These are phyloP conservation scores for Gandaritis pyraliata DNA, from an alignment of 2,888 invertebrate species.

Conservation along the genomic window DNA sequence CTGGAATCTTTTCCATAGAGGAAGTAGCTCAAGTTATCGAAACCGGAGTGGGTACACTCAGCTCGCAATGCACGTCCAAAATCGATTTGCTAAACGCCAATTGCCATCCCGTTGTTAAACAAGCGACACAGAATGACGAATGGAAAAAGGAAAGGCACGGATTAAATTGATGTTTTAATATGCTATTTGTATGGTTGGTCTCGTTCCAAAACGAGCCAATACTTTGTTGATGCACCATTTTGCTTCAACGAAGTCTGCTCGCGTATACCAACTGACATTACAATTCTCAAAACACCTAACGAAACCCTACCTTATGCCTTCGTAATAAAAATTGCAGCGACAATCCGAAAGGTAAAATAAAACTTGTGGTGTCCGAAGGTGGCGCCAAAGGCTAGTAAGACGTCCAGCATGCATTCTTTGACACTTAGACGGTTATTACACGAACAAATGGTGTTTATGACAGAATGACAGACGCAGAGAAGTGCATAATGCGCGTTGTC, in stretches of 20 bases:
- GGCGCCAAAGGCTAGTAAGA: conserved; percentile 67
- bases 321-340: conserved; percentile 26
- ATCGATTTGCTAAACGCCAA: conserved; percentile 72
- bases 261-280: conserved; percentile 55
- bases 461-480: conserved; percentile 45
- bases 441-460: conserved; percentile 53
- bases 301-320: conserved; percentile 30
- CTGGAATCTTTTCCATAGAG: conserved; percentile 11
- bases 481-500: conserved; percentile 33
- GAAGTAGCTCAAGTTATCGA: conserved; percentile 13
- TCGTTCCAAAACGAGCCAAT: conserved; percentile 68
- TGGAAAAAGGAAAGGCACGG: conserved; percentile 76
- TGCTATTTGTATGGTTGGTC: conserved; percentile 72
- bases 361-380: conserved; percentile 55
- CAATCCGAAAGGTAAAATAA: conserved; percentile 35
- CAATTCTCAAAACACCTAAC: conserved; percentile 19
- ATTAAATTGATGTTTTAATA: conserved; percentile 65
- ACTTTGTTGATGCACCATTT: conserved; percentile 53
- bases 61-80: conserved; percentile 59
- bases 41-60: conserved; percentile 52
- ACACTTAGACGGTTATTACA: conserved; percentile 54
- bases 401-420: conserved; percentile 58
- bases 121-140: conserved; percentile 73
- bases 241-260: conserved; percentile 61
- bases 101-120: conserved; percentile 74